phyloP scores from a whole-genome alignment of 2,888 invertebrate species.

The Eulithis testata region DNA sequence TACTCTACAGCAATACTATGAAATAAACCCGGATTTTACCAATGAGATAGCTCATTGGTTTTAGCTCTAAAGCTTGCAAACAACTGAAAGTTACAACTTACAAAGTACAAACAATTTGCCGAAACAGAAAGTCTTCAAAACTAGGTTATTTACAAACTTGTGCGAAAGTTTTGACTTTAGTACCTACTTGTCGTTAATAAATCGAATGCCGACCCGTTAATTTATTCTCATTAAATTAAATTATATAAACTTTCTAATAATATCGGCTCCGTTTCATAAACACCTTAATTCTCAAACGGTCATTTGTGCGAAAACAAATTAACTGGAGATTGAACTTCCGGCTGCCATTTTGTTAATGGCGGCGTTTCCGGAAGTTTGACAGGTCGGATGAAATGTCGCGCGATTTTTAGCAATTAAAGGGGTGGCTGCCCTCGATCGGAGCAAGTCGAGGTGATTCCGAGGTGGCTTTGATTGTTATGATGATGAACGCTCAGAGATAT shows the following conservation, averaged over 20 bases:
- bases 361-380: slow-evolving; percentile 73
- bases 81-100: slow-evolving; percentile 29
- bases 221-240: slow-evolving; percentile 69
- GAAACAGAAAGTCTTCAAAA: slow-evolving; percentile 49
- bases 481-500: slow-evolving; percentile 34
- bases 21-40: not conserved
- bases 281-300: slow-evolving; percentile 78
- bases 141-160: slow-evolving; percentile 40
- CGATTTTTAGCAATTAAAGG: slow-evolving; percentile 81
- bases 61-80: slow-evolving; percentile 22
- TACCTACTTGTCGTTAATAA: slow-evolving; percentile 52
- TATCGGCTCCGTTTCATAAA: slow-evolving; percentile 71
- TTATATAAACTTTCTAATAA: slow-evolving; percentile 63
- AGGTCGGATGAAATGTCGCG: slow-evolving; percentile 79
- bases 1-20: not conserved
- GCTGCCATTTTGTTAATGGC: slow-evolving; percentile 70
- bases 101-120: slow-evolving; percentile 46
- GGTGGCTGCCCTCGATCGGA: slow-evolving; percentile 48
- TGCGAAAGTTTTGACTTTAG: slow-evolving; percentile 17
- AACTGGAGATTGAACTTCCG: slow-evolving; percentile 62
- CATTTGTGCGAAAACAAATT: slow-evolving; percentile 79
- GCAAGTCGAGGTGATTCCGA: slow-evolving; percentile 38
- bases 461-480: slow-evolving; percentile 40
- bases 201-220: slow-evolving; percentile 63
- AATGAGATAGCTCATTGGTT: slow-evolving; percentile 23